Percentiles rank a stretch among this genome's conserved stretches.
Conservation (phyloP, 1,140 invertebrate genomes). For the Acromyrmex heyeri region DNA sequence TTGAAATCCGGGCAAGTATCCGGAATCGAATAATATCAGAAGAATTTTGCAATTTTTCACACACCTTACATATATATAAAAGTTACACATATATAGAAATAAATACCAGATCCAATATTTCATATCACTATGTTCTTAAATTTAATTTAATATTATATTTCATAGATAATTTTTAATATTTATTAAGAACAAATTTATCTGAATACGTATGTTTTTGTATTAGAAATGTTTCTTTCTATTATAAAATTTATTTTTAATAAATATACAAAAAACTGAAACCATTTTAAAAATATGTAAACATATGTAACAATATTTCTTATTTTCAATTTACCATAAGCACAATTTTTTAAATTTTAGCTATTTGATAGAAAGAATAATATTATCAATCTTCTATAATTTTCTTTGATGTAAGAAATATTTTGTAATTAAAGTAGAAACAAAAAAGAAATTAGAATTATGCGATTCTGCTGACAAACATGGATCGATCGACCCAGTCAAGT, state of each 20-base stretch:
- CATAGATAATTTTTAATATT: conserved; percentile 1
- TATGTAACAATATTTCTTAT: background rate
- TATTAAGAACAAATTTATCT: background rate
- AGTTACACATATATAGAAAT: background rate
- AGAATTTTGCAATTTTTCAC: conserved; percentile 10
- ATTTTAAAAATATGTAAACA: background rate
- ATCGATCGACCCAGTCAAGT: conserved; percentile 68
- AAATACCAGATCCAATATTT: background rate
- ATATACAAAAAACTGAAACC: background rate
- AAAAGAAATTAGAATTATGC: conserved; percentile 30
- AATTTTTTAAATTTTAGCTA: background rate
- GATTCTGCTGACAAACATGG: conserved; percentile 63
- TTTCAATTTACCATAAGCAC: background rate
- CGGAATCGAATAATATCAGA: background rate
- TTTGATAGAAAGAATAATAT: background rate
- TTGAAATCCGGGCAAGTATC: background rate
- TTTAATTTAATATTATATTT: background rate
- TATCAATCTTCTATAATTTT: conserved; percentile 53
- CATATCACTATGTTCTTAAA: background rate
- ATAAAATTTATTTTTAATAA: conserved; percentile 1
- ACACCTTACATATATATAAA: background rate
- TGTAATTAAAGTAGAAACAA: conserved; percentile 9
- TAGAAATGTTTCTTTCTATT: background rate
- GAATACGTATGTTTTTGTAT: background rate
- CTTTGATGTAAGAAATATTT: conserved; percentile 38